phyloP scores from a whole-genome alignment of 2,888 invertebrate genomes.

The Chymomyza fuscimana region DNA sequence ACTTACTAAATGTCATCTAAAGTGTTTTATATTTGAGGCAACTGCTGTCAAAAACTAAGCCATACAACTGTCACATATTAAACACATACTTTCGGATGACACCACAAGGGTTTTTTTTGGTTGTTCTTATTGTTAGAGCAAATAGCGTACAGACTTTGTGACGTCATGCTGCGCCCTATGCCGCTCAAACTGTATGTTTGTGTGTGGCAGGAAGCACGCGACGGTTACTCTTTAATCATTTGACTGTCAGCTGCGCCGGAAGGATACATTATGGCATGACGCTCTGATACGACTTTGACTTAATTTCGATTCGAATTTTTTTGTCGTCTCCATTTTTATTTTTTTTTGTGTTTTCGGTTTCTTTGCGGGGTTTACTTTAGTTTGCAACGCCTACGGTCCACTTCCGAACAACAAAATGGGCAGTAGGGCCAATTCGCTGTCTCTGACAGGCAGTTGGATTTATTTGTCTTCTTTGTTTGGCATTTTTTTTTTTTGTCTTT shows the following conservation, averaged over 20 bases:
- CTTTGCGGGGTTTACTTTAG: conserved; percentile 2
- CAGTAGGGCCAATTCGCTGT: conserved; percentile 5
- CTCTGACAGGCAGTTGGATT: conserved; percentile 42
- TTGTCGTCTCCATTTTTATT: conserved; percentile 20
- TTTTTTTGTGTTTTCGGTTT: conserved; percentile 31
- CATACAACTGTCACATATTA: not conserved
- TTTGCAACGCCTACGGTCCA: conserved; percentile 21
- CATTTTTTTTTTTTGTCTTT: conserved; percentile 14
- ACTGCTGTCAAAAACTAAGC: conserved; percentile 25
- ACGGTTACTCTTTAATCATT: conserved; percentile 32
- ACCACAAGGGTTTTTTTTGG: too few species aligned
- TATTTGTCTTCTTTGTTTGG: conserved; percentile 38
- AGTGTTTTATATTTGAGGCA: conserved; percentile 26
- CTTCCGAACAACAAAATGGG: conserved; percentile 38
- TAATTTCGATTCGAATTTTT: not conserved
- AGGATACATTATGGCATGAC: conserved; percentile 48
- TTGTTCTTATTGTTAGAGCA: too few species aligned
- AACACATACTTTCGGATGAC: not conserved
- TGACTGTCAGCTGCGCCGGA: conserved; percentile 27
- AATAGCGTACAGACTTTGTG: not conserved
- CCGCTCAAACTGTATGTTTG: too few species aligned
- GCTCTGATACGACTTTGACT: conserved; percentile 2
- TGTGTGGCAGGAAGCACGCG: conserved; percentile 32
- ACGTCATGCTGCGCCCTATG: not conserved
- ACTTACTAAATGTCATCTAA: not conserved